phyloP scores from a whole-genome alignment of 2,888 invertebrate species.

The Arge pagana region DNA sequence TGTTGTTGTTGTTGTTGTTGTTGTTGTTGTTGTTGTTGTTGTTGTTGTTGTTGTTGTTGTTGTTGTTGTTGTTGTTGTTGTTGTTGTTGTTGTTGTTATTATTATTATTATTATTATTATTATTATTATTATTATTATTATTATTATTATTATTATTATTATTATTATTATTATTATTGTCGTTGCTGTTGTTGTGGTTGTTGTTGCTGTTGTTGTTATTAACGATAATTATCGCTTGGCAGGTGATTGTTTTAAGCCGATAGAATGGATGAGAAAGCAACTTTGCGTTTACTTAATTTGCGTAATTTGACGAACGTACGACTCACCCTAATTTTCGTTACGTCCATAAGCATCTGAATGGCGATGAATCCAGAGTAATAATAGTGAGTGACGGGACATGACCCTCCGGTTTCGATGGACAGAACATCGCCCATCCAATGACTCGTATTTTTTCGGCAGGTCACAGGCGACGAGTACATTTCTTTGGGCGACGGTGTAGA shows the following conservation, averaged over 20 bases:
- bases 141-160: neutral
- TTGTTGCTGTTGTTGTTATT: too few species aligned
- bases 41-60: too few species aligned
- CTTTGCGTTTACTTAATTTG: too few species aligned
- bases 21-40: too few species aligned
- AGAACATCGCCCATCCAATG: conserved; percentile 69
- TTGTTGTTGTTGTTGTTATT: too few species aligned
- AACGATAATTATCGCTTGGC: neutral
- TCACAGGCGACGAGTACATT: conserved; percentile 69
- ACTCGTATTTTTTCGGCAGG: conserved; percentile 68
- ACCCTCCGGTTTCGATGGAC: conserved; percentile 71
- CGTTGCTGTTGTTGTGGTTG: too few species aligned
- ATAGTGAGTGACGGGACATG: conserved; percentile 77
- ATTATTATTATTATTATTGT: too few species aligned
- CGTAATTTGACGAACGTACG: too few species aligned
- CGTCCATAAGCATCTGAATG: conserved; percentile 73
- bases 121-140: neutral
- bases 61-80: too few species aligned
- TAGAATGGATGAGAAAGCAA: too few species aligned
- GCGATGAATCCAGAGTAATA: conserved; percentile 77
- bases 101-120: too few species aligned
- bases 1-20: too few species aligned
- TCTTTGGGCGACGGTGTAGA: conserved; percentile 70
- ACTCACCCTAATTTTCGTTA: conserved; percentile 71
- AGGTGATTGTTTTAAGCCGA: neutral